Percentiles rank a stretch among this genome's conserved stretches.
Evolutionary conservation across 2,888 invertebrate species (phyloP).

Genomic region (Helicoverpa assulta): DNA sequence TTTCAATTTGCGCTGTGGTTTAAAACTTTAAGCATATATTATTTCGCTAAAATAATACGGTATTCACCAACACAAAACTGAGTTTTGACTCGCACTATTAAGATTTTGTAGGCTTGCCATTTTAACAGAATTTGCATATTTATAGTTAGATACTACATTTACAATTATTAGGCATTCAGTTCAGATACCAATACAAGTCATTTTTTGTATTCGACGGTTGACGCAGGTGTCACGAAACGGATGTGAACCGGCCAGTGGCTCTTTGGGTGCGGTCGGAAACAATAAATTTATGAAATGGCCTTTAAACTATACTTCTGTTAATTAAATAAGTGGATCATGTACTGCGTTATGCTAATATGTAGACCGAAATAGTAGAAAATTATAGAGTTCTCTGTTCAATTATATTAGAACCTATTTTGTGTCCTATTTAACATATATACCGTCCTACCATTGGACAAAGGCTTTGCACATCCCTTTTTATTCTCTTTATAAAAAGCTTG

Average conservation of each 20-base stretch:
- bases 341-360: conserved; percentile 39
- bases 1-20: conserved; percentile 20
- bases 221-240: conserved; percentile 73
- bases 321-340: conserved; percentile 58
- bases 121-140: conserved; percentile 9
- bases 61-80: background rate
- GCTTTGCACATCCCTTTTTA: background rate
- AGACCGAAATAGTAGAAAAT: conserved; percentile 26
- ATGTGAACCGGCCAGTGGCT: conserved; percentile 63
- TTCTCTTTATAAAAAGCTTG: background rate
- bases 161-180: conserved; percentile 37
- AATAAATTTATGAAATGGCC: conserved; percentile 68
- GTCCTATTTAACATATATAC: background rate
- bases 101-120: conserved; percentile 1
- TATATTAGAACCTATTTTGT: conserved; percentile 9
- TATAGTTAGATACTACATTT: conserved; percentile 5
- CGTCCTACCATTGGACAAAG: background rate
- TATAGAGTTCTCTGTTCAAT: conserved; percentile 14
- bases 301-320: conserved; percentile 55
- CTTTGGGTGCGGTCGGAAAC: conserved; percentile 70
- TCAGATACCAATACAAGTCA: conserved; percentile 24
- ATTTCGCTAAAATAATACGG: background rate
- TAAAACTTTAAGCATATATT: background rate
- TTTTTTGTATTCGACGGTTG: conserved; percentile 42
- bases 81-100: background rate